Conservation (phyloP, 2,888 invertebrate genomes). For the Lasiommata megera region DNA sequence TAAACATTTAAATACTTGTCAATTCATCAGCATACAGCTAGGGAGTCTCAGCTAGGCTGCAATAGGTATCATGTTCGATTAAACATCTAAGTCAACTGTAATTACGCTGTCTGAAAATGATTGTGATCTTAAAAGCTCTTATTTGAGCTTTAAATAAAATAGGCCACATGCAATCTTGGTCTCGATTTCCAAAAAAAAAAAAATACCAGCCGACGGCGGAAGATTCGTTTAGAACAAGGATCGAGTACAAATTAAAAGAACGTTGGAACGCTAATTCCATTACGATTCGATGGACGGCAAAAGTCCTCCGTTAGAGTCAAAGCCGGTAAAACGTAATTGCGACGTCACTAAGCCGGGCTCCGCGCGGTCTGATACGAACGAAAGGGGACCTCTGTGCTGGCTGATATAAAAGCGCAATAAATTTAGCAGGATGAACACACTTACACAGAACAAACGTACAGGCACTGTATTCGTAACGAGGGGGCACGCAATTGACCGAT, state of each 20-base stretch:
- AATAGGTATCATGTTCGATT: too few species aligned
- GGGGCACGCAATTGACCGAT: slow-evolving; percentile 57
- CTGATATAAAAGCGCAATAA: slow-evolving; percentile 81
- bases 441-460: slow-evolving; percentile 73
- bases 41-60: too few species aligned
- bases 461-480: slow-evolving; percentile 62
- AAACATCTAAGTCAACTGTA: too few species aligned
- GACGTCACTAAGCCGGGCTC: slow-evolving; percentile 78
- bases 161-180: slow-evolving; percentile 12
- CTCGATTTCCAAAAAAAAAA: slow-evolving; percentile 29
- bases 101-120: neutral
- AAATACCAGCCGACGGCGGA: slow-evolving; percentile 36
- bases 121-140: neutral
- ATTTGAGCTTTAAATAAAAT: slow-evolving; percentile 9
- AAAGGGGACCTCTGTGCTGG: slow-evolving; percentile 78
- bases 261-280: slow-evolving; percentile 77
- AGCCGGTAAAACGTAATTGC: slow-evolving; percentile 81
- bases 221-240: slow-evolving; percentile 68
- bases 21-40: too few species aligned
- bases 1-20: too few species aligned
- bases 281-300: slow-evolving; percentile 80
- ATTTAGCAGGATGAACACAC: slow-evolving; percentile 81
- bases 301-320: slow-evolving; percentile 74
- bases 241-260: slow-evolving; percentile 76
- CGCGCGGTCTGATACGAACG: slow-evolving; percentile 75